phyloP scores from a whole-genome alignment of 92 coral and sea anemone genomes.

The Plumapathes pennacea region DNA sequence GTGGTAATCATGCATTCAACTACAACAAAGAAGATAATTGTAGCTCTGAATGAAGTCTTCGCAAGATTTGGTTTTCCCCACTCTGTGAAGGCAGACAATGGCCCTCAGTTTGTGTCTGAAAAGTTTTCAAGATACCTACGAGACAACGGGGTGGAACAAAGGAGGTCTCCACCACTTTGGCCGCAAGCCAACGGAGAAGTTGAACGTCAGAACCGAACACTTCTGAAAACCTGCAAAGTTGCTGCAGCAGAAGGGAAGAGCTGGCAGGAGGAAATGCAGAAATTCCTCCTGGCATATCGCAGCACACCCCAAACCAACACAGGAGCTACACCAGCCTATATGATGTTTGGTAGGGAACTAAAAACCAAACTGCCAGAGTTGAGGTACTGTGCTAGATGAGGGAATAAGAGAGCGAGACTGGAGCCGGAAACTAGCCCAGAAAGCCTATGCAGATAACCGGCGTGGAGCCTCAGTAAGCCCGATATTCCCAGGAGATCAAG shows the following conservation, averaged over 20 bases:
- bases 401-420: constrained; percentile 28
- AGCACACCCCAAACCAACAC: constrained; percentile 31
- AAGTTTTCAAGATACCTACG: constrained; percentile 20
- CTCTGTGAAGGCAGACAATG: constrained; percentile 33
- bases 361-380: constrained; percentile 48
- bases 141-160: constrained; percentile 18
- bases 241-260: constrained; percentile 47
- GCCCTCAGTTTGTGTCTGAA: constrained; percentile 17
- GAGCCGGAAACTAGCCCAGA: constrained; percentile 26
- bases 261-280: constrained; percentile 19
- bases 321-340: constrained; percentile 29
- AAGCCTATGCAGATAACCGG: constrained; percentile 30
- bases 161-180: constrained; percentile 23
- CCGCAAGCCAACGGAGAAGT: constrained; percentile 24
- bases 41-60: constrained; percentile 13
- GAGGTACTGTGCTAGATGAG: constrained; percentile 16
- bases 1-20: constrained; percentile 37
- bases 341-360: constrained; percentile 42
- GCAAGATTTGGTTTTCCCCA: constrained; percentile 19
- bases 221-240: constrained; percentile 20
- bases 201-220: constrained; percentile 22
- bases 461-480: constrained; percentile 20
- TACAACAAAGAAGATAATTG: constrained; percentile 18
- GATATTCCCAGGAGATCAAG: constrained; percentile 32
- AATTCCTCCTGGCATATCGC: constrained; percentile 34